Evolutionary conservation across 2,888 invertebrate genomes (phyloP), one percentile per base, ranked within the genome.

Genomic region (Pyrochroa serraticornis): DNA sequence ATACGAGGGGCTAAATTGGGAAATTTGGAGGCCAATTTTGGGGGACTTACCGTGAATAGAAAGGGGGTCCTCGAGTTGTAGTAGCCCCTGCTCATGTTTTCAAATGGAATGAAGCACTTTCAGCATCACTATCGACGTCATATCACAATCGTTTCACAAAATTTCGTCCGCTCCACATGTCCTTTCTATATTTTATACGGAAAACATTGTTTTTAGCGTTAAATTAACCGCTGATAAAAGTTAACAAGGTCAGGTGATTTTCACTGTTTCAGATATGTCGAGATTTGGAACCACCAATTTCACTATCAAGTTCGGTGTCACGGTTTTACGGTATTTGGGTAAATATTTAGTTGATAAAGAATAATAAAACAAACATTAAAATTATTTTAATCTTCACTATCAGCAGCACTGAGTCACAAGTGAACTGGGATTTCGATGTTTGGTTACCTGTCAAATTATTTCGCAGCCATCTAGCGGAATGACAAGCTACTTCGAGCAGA

Each of bases 31-130:
- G 22, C 22, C 30, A 38, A 35, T 5, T 22, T 22, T 22, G 22
- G 22, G 22, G 22, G 22, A 68, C 75, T 71, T 67, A 77, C 77
- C 75, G 71, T 71, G 55, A 70, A 77, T 58, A 75, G 62, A 67
- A 76, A 77, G 49, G 75, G 75, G 62, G 72, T 70, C 49, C 72
- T 71, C 50, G 71, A 70, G 62, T 71, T 73, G 60, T 73, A 76
- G 60, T 70, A 75, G 62, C 71, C 71, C 60, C 73, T 71, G 69
- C 71, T 75, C 65, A 64, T 70, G 60, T 52, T 54, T 37, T 49
- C 54, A 41, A 38, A 8, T 35, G 10, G 22, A 10, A n/a, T 2
- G 39, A 22, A 38, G 37, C 46, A 47, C 48, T 43, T 36, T 44
- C 42, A 22, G 5, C 3, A 22, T 22, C 43, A 8, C 8, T n/a